Evolutionary conservation across 1,140 invertebrate genomes (phyloP), one percentile per base, ranked within the genome.

Genomic region (Drosophila rufa): DNA sequence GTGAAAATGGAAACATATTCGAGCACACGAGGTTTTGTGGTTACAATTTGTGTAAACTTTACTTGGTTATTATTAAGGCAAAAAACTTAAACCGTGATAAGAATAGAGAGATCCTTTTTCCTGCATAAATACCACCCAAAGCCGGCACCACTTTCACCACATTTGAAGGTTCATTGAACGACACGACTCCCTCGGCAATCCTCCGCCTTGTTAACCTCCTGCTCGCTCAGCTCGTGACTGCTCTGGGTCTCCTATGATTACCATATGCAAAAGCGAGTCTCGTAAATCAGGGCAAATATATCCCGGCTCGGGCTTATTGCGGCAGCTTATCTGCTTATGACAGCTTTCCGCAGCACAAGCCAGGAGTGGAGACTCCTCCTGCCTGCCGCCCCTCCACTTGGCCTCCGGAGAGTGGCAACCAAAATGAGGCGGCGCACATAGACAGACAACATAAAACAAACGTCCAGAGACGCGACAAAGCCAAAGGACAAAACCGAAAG

Each of bases 201-300:
- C 43, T 8, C n/a, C 22, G 33, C 27, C 4, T 14, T 19, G 11
- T 53, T 17, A 51, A 22, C 38, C 17, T 33, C 30, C 45, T 14
- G n/a, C 11, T 38, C 12, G 33, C 17, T 22, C 51, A 38, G 17
- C 53, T 50, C 38, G 15, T 27, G 55, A 42, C 67, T 56, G 67
- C 64, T 56, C 22, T 45, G 25, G 57, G 62, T 76, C 47, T 61
- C 59, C 79, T 67, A 65, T 66, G 90, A 91, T 92, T 92, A 87
- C 90, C 90, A 92, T 92, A 92, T 92, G 90, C 85, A 92, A 92
- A 92, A 81, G 73, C 70, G 85, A 87, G 80, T 90, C 90, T 79
- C 90, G 90, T 92, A 92, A 92, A 92, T 92, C 90, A 92, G 90
- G 79, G 90, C 86, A 92, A 92, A 92, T 91, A 92, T 83, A 90